phyloP scores from a whole-genome alignment of 2,888 invertebrate species.

The Chydorus sphaericus region DNA sequence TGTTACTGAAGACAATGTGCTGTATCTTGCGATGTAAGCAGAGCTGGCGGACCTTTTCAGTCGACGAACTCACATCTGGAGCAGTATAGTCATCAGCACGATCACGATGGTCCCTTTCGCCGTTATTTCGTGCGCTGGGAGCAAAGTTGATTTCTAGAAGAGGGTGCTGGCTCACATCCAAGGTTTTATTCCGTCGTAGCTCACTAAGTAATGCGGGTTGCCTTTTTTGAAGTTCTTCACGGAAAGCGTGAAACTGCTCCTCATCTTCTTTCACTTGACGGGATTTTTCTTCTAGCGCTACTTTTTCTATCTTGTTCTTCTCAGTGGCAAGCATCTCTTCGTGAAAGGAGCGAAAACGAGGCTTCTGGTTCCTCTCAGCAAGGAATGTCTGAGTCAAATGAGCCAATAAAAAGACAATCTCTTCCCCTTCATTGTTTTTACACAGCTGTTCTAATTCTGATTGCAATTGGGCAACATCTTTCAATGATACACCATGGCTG shows the following conservation, averaged over 20 bases:
- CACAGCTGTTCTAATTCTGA: constrained; percentile 45
- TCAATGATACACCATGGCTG: constrained; percentile 61
- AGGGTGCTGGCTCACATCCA: background rate
- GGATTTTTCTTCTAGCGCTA: constrained; percentile 15
- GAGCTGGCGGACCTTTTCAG: no score
- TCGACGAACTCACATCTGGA: no score
- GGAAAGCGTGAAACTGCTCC: constrained; percentile 3
- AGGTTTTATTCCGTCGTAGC: constrained; percentile 28
- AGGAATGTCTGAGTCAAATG: constrained; percentile 66
- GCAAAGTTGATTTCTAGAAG: background rate
- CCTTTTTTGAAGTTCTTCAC: constrained; percentile 56
- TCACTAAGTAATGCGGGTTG: constrained; percentile 61
- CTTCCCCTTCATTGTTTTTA: constrained; percentile 49
- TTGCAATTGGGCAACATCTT: constrained; percentile 45
- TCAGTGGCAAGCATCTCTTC: constrained; percentile 74
- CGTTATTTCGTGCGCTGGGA: background rate
- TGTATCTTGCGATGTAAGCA: constrained; percentile 2
- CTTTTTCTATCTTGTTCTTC: constrained; percentile 29
- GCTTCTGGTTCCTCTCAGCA: constrained; percentile 56
- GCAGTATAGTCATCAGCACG: background rate
- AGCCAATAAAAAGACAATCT: constrained; percentile 72
- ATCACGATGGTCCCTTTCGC: background rate
- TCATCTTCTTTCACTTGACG: constrained; percentile 12
- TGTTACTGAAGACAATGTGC: background rate
- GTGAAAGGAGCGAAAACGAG: constrained; percentile 65